Evolutionary conservation across 2,113 vertebrate species (phyloP).

Genomic region (Barnardius zonarius): DNA sequence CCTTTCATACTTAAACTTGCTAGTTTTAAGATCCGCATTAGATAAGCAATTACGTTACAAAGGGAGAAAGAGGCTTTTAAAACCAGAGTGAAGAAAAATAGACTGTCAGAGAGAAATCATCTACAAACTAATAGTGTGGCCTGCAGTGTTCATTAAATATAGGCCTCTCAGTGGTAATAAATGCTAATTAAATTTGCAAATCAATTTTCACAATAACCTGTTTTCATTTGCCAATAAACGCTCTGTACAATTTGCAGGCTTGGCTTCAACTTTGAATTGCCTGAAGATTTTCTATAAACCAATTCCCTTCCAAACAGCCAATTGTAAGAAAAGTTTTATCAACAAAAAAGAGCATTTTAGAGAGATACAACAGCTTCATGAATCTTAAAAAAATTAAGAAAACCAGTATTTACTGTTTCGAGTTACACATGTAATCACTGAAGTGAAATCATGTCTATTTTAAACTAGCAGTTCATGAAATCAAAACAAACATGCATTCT

Average conservation of each 20-base stretch:
- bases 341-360: neutral
- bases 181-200: neutral
- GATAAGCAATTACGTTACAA: neutral
- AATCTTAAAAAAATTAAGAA: neutral
- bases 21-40: neutral
- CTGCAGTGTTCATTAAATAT: neutral
- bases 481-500: neutral
- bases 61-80: neutral
- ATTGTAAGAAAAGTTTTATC: neutral
- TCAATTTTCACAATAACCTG: neutral
- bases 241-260: neutral
- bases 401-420: neutral
- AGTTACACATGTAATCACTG: neutral
- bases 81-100: neutral
- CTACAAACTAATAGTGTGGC: neutral
- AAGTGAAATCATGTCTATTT: neutral
- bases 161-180: neutral
- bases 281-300: neutral
- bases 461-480: neutral
- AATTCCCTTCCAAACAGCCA: neutral
- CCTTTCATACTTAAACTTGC: neutral
- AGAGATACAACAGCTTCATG: neutral
- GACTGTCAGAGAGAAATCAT: neutral
- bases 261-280: neutral
- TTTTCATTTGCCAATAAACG: neutral